Evolutionary conservation across 2,113 vertebrate species (phyloP).

Genomic region (Heloderma charlesbogerti): DNA sequence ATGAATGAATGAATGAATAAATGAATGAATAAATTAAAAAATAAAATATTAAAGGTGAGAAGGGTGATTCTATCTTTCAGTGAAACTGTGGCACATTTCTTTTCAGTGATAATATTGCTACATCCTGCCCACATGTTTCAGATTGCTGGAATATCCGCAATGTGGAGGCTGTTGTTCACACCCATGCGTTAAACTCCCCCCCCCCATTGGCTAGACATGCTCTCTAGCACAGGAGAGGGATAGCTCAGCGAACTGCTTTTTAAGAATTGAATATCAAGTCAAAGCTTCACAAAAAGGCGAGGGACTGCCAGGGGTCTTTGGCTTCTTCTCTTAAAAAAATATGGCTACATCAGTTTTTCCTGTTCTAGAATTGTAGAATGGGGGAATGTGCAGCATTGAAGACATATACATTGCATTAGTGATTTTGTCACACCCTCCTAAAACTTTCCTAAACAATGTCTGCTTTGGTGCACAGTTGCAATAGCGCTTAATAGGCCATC

Average conservation of each 20-base stretch:
- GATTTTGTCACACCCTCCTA: background rate
- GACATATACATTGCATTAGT: too few relatives aligned
- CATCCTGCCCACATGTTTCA: background rate
- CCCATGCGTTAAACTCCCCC: too few relatives aligned
- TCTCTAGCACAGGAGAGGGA: background rate
- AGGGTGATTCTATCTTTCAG: too few relatives aligned
- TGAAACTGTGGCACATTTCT: background rate
- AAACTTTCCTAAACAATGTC: background rate
- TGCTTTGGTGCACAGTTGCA: background rate
- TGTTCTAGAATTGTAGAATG: background rate
- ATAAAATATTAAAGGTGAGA: background rate
- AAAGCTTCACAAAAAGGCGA: background rate
- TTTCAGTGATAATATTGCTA: background rate
- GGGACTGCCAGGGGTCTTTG: background rate
- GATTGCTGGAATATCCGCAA: too few relatives aligned
- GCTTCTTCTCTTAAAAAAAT: background rate
- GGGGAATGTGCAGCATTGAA: background rate
- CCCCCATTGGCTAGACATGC: too few relatives aligned
- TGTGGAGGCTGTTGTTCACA: too few relatives aligned
- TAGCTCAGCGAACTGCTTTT: background rate
- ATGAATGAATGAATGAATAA: too few relatives aligned
- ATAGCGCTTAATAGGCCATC: background rate
- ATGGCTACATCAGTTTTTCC: background rate
- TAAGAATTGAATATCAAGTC: too few relatives aligned
- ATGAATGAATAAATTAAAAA: too few relatives aligned